Evolutionary conservation across 2,113 vertebrate species (phyloP), one percentile per base, ranked within the genome.

Genomic region (Capra hircus): DNA sequence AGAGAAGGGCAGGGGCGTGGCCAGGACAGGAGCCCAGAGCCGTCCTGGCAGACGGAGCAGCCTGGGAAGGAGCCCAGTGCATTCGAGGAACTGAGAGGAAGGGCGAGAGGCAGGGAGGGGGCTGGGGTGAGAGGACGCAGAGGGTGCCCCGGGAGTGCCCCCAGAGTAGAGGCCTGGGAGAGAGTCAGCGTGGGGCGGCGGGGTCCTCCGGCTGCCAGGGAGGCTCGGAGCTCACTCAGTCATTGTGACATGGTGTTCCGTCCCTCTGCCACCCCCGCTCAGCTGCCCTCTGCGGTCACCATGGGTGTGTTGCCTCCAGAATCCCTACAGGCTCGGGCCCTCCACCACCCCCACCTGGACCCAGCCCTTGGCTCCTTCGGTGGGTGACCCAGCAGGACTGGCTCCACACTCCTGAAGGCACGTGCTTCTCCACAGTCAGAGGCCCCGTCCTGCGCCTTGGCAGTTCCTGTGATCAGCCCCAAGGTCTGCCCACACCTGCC

Each of bases 61-160:
- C 74, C 87, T 94, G 90, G 94, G 78, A 81, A 52, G 80, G 77
- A 83, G 88, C 80, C 97, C 96, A 89, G 93, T 6, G 83, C 92
- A 48, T 30, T 95, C 43, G 55, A 95, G 93, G 94, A 92, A 84
- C 36, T 9, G 21, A 13, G 28, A 12, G 52, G 30, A 9, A 16
- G 45, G 53, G 19, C 1, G 4, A 45, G 74, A 3, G 28, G 28
- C 30, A 25, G 45, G 52, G 64, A 27, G 64, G 36, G 8, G 15
- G 36, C n/a, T 9, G 83, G 19, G 27, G 19, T 4, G 12, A 25
- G n/a, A 57, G 62, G 40, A 15, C 3, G 8, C 6, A 0, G n/a
- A 45, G 33, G 2, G 48, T 21, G 27, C 4, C 52, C 1, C 2
- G 3, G 12, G 30, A 2, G 3, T 6, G 11, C 33, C 62, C 80